These are phyloP conservation scores for Brachystomella parvula DNA, from an alignment of 1,140 invertebrate genomes.

Conservation along the genomic window DNA sequence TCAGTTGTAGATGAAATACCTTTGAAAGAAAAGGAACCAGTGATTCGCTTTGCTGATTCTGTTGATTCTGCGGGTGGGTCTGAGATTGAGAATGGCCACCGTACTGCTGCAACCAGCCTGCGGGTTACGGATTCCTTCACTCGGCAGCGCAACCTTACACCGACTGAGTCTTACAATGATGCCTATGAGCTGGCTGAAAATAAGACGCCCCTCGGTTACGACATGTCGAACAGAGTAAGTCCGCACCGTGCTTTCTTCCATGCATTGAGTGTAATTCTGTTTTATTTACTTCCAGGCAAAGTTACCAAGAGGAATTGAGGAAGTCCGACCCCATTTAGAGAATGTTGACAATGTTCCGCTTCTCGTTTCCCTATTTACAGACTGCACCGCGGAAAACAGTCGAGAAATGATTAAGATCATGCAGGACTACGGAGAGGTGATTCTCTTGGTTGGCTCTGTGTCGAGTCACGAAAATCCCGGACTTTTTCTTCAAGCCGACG, in stretches of 20 bases:
- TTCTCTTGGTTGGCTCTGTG: conserved; percentile 55
- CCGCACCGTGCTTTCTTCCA: conserved; percentile 1
- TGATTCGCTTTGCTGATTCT: conserved; percentile 4
- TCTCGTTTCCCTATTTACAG: conserved; percentile 91
- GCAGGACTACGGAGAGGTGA: conserved; percentile 92
- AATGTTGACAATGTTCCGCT: conserved; percentile 94
- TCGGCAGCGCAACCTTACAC: conserved; percentile 1
- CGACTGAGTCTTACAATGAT: conserved; percentile 22
- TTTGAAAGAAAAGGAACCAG: conserved; percentile 3
- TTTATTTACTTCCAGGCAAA: conserved; percentile 57
- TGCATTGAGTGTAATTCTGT: background rate
- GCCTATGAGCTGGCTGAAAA: conserved; percentile 35
- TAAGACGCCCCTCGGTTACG: conserved; percentile 55
- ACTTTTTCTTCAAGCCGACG: conserved; percentile 89
- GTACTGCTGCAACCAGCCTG: background rate
- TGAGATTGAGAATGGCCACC: background rate
- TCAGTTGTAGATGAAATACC: background rate
- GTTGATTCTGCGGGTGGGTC: conserved; percentile 19
- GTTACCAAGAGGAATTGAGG: conserved; percentile 89
- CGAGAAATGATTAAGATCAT: conserved; percentile 87
- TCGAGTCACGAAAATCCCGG: conserved; percentile 73
- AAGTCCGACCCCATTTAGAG: conserved; percentile 90
- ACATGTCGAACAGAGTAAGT: conserved; percentile 79
- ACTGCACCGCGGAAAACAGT: conserved; percentile 81
- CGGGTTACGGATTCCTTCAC: conserved; percentile 7